Conservation (phyloP, 2,797 vertebrate species). For the Enteromius trimaculatus region DNA sequence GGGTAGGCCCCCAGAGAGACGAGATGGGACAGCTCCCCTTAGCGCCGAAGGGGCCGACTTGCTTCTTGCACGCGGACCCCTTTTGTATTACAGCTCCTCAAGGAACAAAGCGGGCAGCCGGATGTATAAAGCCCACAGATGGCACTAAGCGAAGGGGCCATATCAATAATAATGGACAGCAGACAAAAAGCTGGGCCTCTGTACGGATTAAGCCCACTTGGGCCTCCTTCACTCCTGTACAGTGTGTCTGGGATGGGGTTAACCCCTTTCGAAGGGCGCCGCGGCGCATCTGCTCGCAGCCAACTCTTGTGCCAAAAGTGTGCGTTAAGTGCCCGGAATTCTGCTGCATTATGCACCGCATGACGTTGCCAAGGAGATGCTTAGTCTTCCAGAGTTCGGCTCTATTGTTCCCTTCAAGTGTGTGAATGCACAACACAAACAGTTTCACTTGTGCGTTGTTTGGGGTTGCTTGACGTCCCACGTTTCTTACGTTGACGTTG, state of each 20-base stretch:
- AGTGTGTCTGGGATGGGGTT: slow-evolving; percentile 60
- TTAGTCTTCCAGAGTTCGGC: slow-evolving; percentile 42
- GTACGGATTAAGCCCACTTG: slow-evolving; percentile 62
- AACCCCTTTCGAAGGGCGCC: slow-evolving; percentile 58
- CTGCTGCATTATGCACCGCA: slow-evolving; percentile 61
- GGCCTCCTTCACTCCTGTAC: slow-evolving; percentile 64
- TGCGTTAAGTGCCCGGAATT: slow-evolving; percentile 63
- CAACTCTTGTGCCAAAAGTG: slow-evolving; percentile 60
- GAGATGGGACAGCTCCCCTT: slow-evolving; percentile 58
- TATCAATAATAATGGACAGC: slow-evolving; percentile 67
- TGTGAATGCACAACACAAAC: slow-evolving; percentile 49
- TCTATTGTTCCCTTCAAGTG: slow-evolving; percentile 56
- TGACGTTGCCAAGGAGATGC: slow-evolving; percentile 63
- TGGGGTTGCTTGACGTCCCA: slow-evolving; percentile 21
- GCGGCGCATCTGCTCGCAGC: slow-evolving; percentile 59
- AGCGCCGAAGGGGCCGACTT: slow-evolving; percentile 60
- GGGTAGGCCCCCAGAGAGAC: slow-evolving; percentile 40
- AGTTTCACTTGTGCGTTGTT: slow-evolving; percentile 43
- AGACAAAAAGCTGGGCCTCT: slow-evolving; percentile 63
- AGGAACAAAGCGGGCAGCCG: slow-evolving; percentile 65
- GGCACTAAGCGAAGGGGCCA: slow-evolving; percentile 65
- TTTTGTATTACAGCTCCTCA: slow-evolving; percentile 58
- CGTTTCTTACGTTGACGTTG: not conserved
- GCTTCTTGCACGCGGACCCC: slow-evolving; percentile 45
- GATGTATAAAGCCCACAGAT: slow-evolving; percentile 69